phyloP scores from a whole-genome alignment of 1,140 invertebrate species.

The Drosophila navojoa region DNA sequence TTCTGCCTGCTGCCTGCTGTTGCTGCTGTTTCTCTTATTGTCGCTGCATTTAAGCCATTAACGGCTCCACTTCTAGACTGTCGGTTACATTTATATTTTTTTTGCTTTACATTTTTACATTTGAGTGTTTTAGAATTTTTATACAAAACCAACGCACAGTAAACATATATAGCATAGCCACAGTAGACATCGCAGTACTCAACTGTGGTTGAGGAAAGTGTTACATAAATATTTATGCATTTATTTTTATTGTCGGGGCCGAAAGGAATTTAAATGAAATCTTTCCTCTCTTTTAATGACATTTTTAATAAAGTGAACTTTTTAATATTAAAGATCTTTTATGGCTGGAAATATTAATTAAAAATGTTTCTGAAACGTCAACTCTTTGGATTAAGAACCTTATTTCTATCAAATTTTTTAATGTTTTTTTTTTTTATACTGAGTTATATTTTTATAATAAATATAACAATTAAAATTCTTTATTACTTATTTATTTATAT shows the following conservation, averaged over 20 bases:
- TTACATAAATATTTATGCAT: constrained; percentile 4
- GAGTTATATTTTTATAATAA: no score
- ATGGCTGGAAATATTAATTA: no score
- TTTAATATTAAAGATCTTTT: background rate
- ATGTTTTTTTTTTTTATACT: no score
- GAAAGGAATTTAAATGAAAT: background rate
- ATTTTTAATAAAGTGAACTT: background rate
- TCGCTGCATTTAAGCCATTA: constrained; percentile 49
- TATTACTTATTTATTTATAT: no score
- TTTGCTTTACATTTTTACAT: constrained; percentile 17
- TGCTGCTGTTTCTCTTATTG: constrained; percentile 26
- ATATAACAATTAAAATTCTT: no score
- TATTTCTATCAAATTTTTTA: no score
- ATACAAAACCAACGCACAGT: constrained; percentile 5
- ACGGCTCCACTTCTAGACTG: constrained; percentile 31
- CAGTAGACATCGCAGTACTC: background rate
- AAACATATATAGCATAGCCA: background rate
- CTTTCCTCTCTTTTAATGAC: background rate
- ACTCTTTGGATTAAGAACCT: no score
- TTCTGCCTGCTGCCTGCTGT: background rate
- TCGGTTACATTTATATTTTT: background rate
- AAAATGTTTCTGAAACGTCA: no score
- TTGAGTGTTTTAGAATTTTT: constrained; percentile 30
- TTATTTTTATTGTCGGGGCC: background rate
- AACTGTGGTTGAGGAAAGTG: background rate